Evolutionary conservation across 2,888 invertebrate genomes (phyloP), one percentile per base, ranked within the genome.

Genomic region (Thysanoteuthis rhombus): DNA sequence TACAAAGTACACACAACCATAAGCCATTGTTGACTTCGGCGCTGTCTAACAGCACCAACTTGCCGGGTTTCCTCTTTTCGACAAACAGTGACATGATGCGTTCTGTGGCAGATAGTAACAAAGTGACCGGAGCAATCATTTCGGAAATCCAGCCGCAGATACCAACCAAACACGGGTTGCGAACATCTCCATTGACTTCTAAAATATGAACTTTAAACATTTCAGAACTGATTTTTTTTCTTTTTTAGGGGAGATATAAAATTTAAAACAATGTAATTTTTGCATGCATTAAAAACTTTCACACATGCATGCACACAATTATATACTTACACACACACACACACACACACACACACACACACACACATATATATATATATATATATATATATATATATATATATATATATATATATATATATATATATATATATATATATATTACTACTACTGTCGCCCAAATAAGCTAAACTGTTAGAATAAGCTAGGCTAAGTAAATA

Each of bases 11-110:
- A 92, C 92, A 91, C 40, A 42, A 39, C 32, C 91, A 42, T 45
- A 92, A 92, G 10, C 92, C 92, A 25, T 45, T 92, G 92, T 45
- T 92, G 92, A 92, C 40, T n/a, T 45, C 92, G 45, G 92, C 92
- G 40, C 45, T 92, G 92, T 92, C 92, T n/a, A 92, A 92, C 92
- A 92, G 40, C 39, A 92, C 92, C 12, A 92, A 92, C 38, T 45
- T 92, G 45, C 92, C 92, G 8, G 45, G 92, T 42, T 92, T 92
- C 45, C 42, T 92, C 16, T 92, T 92, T 42, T 45, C 91, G 16
- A n/a, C 91, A 2, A 92, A 92, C 92, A 42, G 40, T 42, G 92
- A 92, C 16, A 45, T 92, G 42, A 92, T 92, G 45, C 92, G 42
- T 16, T n/a, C 92, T 32, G 45, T 92, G 19, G 45, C 92, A 8